Evolutionary conservation across 2,888 invertebrate species (phyloP).

Genomic region (Sericinus montela): DNA sequence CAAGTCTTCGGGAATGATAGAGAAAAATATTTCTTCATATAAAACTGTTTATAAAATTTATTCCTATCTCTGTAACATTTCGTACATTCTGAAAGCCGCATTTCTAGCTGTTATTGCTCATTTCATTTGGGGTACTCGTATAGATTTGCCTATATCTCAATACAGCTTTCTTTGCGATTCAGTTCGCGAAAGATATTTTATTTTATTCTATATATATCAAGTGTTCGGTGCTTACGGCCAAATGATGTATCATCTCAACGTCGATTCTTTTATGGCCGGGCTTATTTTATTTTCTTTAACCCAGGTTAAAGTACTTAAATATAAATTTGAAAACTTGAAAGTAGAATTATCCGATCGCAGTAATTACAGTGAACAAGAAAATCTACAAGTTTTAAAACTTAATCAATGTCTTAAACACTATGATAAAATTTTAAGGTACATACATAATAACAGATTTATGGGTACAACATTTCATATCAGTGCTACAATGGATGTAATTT

Average conservation of each 20-base stretch:
- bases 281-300: constrained; percentile 1
- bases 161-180: constrained; percentile 57
- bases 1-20: constrained; percentile 25
- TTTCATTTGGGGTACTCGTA: constrained; percentile 34
- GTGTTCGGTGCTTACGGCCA: constrained; percentile 47
- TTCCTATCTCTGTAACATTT: not conserved
- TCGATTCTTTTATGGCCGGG: constrained; percentile 41
- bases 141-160: constrained; percentile 53
- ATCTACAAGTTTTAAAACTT: constrained; percentile 22
- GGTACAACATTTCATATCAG: not conserved
- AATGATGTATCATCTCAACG: constrained; percentile 48
- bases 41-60: not conserved
- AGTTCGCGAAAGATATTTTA: constrained; percentile 36
- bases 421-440: constrained; percentile 43
- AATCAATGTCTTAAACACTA: constrained; percentile 43
- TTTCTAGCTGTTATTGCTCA: constrained; percentile 37
- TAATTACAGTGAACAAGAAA: constrained; percentile 11
- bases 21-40: not conserved
- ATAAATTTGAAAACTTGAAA: constrained; percentile 41
- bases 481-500: constrained; percentile 20
- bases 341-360: constrained; percentile 22
- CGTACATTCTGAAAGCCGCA: not conserved
- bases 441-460: no score
- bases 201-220: constrained; percentile 44
- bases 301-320: constrained; percentile 39